Base-by-base conservation (phyloP, 2,888 invertebrate genomes). In the Tipula confusa region DNA sequence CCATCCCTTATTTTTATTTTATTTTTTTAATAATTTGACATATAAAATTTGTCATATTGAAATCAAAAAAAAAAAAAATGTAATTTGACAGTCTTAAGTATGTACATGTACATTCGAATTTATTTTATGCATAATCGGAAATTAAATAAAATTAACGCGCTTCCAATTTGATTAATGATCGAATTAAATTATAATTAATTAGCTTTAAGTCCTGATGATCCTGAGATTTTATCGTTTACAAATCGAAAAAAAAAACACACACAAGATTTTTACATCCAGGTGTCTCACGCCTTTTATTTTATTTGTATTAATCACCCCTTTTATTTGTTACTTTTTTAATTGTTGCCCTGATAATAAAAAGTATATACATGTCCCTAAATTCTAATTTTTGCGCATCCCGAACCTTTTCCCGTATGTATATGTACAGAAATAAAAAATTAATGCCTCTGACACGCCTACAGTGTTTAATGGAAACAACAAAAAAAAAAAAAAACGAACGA, bases 401-500 rank as follows among this genome's bases (percentile, higher is more conserved):
- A 64, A 24, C 64, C 64, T 64, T 64, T 64, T 48, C 24, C 2
- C 15, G 6, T 33, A 9, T 33, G 0, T 43, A n/a, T 64, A 24
- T 64, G 24, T 64, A 18, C 64, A 64, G 24, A 64, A 64, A 64
- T 5, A 31, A 3, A 31, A 38, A 48, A 64, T 64, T 64, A 64
- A 64, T 64, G 64, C 64, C 24, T 24, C 64, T 64, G 64, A 64
- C 64, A 64, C 64, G 64, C 64, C 64, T 64, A 64, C 64, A 64
- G 64, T 64, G 64, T 64, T 64, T 64, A 64, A 24, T 64, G 24
- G 9, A 64, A 64, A n/a, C n/a, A n/a, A n/a, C n/a, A n/a, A n/a
- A n/a, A n/a, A n/a, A n/a, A n/a, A n/a, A n/a, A n/a, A n/a, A 15
- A 64, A 24, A 64, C 3, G n/a, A 43, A 64, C 18, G 24, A 24